These are phyloP conservation scores for Abramis brama DNA, from an alignment of 2,113 vertebrate genomes.

Conservation along the genomic window DNA sequence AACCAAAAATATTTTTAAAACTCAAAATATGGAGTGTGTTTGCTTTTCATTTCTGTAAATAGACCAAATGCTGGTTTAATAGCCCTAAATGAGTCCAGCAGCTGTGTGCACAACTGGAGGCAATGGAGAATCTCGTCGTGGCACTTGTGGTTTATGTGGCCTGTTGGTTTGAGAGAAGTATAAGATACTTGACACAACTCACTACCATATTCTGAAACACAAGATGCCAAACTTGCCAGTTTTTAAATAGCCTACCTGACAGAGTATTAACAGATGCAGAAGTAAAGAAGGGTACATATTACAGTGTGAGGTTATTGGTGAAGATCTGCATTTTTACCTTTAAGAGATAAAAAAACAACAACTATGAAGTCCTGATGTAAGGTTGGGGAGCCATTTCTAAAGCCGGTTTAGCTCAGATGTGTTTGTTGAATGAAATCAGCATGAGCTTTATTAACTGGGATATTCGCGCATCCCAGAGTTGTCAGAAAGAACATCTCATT, in stretches of 20 bases:
- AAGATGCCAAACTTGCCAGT: background rate
- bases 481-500: conserved; percentile 4
- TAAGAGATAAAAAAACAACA: background rate
- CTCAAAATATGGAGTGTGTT: conserved; percentile 56
- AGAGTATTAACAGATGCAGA: background rate
- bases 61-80: conserved; percentile 58
- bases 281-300: background rate
- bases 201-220: conserved; percentile 23
- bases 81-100: conserved; percentile 66
- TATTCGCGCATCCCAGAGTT: conserved; percentile 28
- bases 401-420: background rate
- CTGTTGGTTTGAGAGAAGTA: conserved; percentile 64
- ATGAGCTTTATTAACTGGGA: conserved; percentile 54
- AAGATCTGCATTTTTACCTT: background rate
- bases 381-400: conserved; percentile 12
- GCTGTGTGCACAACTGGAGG: conserved; percentile 55
- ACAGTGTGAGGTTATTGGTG: background rate
- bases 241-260: background rate
- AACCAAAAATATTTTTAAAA: conserved; percentile 8
- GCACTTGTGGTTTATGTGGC: conserved; percentile 62
- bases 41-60: conserved; percentile 65
- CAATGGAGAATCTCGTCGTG: conserved; percentile 45
- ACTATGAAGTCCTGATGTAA: conserved; percentile 7
- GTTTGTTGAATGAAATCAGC: conserved; percentile 51
- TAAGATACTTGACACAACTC: conserved; percentile 57